Conservation (phyloP, 2,888 invertebrate genomes). For the Acrobasis consociella region DNA sequence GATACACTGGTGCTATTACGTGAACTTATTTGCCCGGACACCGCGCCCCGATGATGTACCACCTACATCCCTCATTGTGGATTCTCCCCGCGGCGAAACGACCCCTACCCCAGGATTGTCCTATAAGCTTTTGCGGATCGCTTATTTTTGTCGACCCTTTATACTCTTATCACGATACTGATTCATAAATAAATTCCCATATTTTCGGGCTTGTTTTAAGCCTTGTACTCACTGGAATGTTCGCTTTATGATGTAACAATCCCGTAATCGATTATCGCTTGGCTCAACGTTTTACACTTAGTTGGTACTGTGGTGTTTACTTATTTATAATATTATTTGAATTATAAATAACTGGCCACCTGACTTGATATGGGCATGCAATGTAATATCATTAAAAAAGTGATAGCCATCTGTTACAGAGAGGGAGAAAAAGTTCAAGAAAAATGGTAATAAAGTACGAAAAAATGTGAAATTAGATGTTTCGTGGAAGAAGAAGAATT, state of each 20-base stretch:
- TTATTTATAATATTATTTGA: neutral
- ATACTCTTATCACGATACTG: conserved; percentile 44
- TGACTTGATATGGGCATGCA: too few relatives aligned
- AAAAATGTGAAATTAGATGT: too few relatives aligned
- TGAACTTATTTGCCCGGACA: conserved; percentile 44
- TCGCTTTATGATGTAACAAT: conserved; percentile 7
- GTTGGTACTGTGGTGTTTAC: neutral
- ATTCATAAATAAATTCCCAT: conserved; percentile 46
- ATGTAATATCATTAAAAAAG: too few relatives aligned
- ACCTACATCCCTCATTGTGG: conserved; percentile 49
- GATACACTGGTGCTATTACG: conserved; percentile 29
- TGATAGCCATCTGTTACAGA: too few relatives aligned
- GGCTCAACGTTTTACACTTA: too few relatives aligned
- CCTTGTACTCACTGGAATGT: neutral
- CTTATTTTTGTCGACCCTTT: conserved; percentile 52
- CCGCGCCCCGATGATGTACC: conserved; percentile 50
- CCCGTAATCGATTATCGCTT: neutral
- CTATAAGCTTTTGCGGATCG: conserved; percentile 53
- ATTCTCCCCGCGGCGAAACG: conserved; percentile 57
- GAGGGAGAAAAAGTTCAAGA: too few relatives aligned
- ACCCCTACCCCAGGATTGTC: conserved; percentile 59
- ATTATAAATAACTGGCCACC: too few relatives aligned
- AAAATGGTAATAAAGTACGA: too few relatives aligned
- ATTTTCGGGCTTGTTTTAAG: conserved; percentile 19
- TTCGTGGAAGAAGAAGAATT: too few relatives aligned